Evolutionary conservation across 2,113 vertebrate genomes (phyloP).

Genomic region (Hyla sarda): DNA sequence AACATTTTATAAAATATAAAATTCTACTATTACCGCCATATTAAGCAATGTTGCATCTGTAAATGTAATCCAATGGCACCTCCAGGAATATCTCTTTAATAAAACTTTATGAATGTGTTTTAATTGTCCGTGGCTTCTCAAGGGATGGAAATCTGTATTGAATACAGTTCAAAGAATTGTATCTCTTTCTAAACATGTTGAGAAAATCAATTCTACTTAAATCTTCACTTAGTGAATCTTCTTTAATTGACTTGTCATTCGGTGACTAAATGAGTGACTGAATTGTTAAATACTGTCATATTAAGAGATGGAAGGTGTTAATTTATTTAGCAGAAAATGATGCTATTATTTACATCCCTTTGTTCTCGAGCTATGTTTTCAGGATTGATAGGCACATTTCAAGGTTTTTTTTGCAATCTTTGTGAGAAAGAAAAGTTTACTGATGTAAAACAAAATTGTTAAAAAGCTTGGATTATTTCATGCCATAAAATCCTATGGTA

Average conservation of each 20-base stretch:
- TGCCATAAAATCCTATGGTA: background rate
- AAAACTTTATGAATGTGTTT: background rate
- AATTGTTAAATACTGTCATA: background rate
- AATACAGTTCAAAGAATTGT: background rate
- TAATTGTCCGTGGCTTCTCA: background rate
- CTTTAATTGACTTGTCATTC: background rate
- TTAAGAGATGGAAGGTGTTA: background rate
- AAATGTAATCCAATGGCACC: background rate
- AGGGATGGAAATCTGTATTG: background rate
- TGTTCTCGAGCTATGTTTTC: background rate
- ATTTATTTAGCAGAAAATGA: background rate
- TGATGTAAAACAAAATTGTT: background rate
- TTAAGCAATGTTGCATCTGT: background rate
- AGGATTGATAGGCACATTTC: background rate
- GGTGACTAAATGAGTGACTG: background rate
- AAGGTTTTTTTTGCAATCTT: background rate
- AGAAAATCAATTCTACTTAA: background rate
- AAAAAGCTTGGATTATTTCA: background rate
- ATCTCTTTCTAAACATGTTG: background rate
- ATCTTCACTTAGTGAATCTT: background rate
- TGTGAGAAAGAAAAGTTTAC: background rate
- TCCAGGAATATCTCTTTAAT: background rate
- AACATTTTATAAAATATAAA: background rate
- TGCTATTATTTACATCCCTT: background rate
- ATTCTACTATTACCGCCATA: background rate